Conservation (phyloP, 1,140 invertebrate species). For the Aradophagus sp. region DNA sequence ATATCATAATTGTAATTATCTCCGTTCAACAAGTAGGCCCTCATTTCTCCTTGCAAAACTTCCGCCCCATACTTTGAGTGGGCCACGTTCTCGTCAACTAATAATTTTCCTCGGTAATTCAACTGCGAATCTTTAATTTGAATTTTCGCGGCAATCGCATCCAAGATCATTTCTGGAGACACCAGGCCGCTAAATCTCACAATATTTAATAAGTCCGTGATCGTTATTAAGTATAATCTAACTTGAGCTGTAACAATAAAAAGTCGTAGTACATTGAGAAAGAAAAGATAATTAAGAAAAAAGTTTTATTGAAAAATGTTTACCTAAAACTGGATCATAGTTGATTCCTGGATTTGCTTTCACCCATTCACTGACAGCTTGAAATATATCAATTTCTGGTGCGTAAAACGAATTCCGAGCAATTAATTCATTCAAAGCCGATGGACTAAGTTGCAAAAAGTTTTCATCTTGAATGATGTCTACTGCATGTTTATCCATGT, state of each 20-base stretch:
- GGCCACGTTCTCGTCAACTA: constrained; percentile 94
- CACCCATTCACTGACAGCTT: constrained; percentile 90
- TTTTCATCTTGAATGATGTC: constrained; percentile 89
- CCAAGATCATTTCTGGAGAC: constrained; percentile 91
- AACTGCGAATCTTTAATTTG: constrained; percentile 85
- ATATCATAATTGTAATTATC: constrained; percentile 91
- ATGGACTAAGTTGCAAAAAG: constrained; percentile 88
- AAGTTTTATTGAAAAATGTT: too few species aligned
- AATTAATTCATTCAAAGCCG: constrained; percentile 88
- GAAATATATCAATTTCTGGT: constrained; percentile 95
- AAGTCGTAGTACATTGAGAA: neutral
- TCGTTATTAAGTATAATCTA: constrained; percentile 89
- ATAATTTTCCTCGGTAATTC: constrained; percentile 85
- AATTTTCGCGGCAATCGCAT: constrained; percentile 92
- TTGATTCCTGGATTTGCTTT: constrained; percentile 83
- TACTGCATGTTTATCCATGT: constrained; percentile 91
- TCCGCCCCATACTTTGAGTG: constrained; percentile 84
- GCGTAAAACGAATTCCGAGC: constrained; percentile 96
- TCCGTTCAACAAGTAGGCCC: constrained; percentile 89
- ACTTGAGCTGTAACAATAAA: constrained; percentile 75
- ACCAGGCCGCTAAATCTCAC: constrained; percentile 91
- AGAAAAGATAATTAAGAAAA: too few species aligned
- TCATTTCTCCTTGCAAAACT: constrained; percentile 91
- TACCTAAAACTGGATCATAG: constrained; percentile 71
- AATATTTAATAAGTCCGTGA: constrained; percentile 89